Evolutionary conservation across 92 coral and sea anemone genomes (phyloP), one percentile per base, ranked within the genome.

Genomic region (Palythoa grandiflora): DNA sequence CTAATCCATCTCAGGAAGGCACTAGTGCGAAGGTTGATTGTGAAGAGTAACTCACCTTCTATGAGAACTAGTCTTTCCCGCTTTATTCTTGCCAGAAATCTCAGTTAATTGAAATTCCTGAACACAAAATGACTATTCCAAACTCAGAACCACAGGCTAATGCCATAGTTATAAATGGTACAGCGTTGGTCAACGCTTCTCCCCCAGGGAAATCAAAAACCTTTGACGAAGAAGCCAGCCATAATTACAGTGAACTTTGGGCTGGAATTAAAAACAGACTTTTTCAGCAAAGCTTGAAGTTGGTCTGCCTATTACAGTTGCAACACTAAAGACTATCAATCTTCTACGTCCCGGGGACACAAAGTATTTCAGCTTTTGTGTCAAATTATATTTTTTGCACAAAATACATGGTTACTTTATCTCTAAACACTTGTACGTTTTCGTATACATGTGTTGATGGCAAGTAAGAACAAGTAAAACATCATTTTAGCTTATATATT

Each of bases 21-120:
- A 28, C 28, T 28, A 28, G 28, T 28, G 28, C 28, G 28, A 28
- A 28, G 28, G 28, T 28, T 28, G 28, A 28, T 28, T 28, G 28
- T 28, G 28, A 28, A 28, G 28, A 28, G 28, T 28, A 28, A 28
- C 28, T 28, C 0, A 28, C 28, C 28, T 28, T 28, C 28, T 55
- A 78, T 74, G 80, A 90, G 51, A 85, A 90, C 73, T 68, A 78
- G 72, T 71, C 50, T 55, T 54, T 78, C 75, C 92, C 87, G 60
- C 89, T 89, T 35, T 85, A 85, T 87, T 72, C 89, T 16, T 89
- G 92, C 57, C 81, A 89, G 68, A 85, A 89, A 71, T 90, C 92
- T 84, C 92, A 86, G 78, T 79, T 72, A 60, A 65, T 89, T 85
- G 89, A 78, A 20, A 20, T 59, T 20, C 87, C 48, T 48, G 17